Conservation (phyloP, 2,113 vertebrate species). For the Campylomormyrus tamandua region DNA sequence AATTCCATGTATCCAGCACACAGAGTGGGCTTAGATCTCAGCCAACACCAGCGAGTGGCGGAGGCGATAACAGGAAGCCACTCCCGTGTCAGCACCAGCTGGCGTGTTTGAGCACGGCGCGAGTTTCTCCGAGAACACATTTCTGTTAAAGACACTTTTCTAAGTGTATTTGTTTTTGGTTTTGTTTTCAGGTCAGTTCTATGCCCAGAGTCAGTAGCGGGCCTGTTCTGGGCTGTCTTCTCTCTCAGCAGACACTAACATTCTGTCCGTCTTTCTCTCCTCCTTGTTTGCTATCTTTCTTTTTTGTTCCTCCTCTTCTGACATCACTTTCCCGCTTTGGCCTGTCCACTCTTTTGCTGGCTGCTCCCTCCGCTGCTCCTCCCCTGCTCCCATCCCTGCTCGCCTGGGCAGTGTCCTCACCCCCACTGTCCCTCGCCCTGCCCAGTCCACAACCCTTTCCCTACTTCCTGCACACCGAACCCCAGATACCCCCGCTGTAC, state of each 20-base stretch:
- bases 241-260: constrained; percentile 62
- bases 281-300: constrained; percentile 31
- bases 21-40: not conserved
- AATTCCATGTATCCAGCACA: not conserved
- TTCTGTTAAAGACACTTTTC: not conserved
- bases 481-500: constrained; percentile 42
- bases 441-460: constrained; percentile 41
- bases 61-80: not conserved
- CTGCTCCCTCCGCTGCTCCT: constrained; percentile 14
- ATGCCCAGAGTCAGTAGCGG: not conserved
- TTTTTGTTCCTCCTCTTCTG: constrained; percentile 33
- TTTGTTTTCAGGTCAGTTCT: not conserved
- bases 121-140: not conserved
- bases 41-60: too few species aligned
- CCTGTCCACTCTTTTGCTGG: not conserved
- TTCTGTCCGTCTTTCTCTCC: constrained; percentile 59
- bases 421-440: constrained; percentile 50
- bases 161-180: not conserved
- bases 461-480: constrained; percentile 60
- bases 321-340: constrained; percentile 7
- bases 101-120: not conserved
- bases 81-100: not conserved
- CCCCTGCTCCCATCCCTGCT: not conserved
- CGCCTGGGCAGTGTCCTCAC: constrained; percentile 54
- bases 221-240: constrained; percentile 45